Base-by-base conservation (phyloP, 2,113 vertebrate species). In the Saguinus imperator region DNA sequence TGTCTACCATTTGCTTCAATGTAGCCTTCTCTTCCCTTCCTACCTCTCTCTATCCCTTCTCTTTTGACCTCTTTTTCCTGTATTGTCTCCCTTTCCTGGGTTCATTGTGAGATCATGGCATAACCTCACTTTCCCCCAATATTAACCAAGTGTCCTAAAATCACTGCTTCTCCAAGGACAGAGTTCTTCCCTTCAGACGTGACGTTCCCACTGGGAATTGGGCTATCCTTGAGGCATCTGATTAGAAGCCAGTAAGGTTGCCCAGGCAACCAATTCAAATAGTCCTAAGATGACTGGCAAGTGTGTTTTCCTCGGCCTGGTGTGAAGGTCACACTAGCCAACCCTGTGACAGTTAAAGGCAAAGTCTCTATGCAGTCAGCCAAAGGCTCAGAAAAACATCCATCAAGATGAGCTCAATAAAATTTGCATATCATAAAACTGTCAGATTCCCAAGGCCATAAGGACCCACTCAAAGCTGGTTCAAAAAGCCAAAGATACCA, bases 251-350 rank as follows among this genome's bases (percentile, higher is more conserved):
- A 98, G 96, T 87, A 92, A 96, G 8, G 98, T 98, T 98, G 97
- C 98, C 98, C 32, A 0, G 98, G 98, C 98, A 99, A 98, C 98
- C 61, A 43, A 73, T 98, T 94, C 95, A 98, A 98, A 98, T 96
- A 95, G 97, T 96, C 97, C 91, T 85, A 97, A 96, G 98, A 98
- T 97, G 97, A 93, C 95, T 90, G 96, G 98, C 97, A 93, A 97
- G 96, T 70, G 55, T 43, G 55, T 97, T 96, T 95, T 96, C 91
- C 35, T 29, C 66, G 96, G 94, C 91, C 92, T 91, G 57, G 95
- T 50, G 29, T 92, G 97, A 98, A 98, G 98, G 98, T 98, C 98
- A 97, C 77, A 48, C 64, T 70, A 94, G 93, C 50, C 55, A 1
- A 95, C 91, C 94, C 81, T 0, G 92, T 86, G 95, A 96, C 93